Conservation (phyloP, 2,797 vertebrate species). For the Heliangelus exortis region DNA sequence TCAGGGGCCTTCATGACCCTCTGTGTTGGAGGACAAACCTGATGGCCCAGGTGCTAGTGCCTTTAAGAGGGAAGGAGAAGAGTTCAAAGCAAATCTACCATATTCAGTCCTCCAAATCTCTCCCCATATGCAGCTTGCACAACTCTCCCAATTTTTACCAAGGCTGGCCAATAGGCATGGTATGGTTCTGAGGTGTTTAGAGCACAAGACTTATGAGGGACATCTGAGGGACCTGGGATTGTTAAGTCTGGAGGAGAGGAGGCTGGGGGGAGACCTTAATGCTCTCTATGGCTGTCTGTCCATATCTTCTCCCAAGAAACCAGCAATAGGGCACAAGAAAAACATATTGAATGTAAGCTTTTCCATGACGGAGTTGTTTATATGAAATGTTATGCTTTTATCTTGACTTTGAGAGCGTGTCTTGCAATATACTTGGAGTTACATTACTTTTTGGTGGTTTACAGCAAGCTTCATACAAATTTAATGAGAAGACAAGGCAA, state of each 20-base stretch:
- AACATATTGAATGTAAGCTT: neutral
- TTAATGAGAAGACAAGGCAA: neutral
- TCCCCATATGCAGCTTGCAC: neutral
- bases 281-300: no score
- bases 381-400: neutral
- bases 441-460: neutral
- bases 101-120: neutral
- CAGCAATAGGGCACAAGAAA: no score
- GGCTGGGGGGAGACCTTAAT: no score
- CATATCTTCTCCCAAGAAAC: no score
- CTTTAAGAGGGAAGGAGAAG: neutral
- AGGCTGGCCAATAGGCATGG: neutral
- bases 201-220: neutral
- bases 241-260: no score
- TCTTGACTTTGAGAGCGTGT: neutral
- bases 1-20: neutral
- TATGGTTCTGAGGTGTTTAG: neutral
- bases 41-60: neutral
- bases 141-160: neutral
- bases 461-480: neutral
- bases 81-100: neutral
- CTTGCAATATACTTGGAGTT: neutral
- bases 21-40: neutral
- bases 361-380: neutral
- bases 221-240: no score